Evolutionary conservation across 2,797 vertebrate species (phyloP).

Genomic region (Arnoldichthys spilopterus): DNA sequence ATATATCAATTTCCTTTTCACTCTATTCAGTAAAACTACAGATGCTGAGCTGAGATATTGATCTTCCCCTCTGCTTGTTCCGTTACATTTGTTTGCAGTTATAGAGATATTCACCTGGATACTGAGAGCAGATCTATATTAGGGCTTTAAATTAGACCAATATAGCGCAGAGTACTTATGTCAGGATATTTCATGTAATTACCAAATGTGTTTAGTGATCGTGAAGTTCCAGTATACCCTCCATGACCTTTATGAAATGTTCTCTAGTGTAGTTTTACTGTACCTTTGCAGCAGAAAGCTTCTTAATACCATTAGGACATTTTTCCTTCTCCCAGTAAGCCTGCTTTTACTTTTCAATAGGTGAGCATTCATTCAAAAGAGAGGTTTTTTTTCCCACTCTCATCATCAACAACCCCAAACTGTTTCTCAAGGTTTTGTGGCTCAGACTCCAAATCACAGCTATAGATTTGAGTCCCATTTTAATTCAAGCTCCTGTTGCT

Average conservation of each 20-base stretch:
- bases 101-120: conserved; percentile 38
- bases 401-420: conserved; percentile 5
- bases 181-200: conserved; percentile 36
- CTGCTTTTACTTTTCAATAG: neutral
- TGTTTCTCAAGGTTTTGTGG: conserved; percentile 38
- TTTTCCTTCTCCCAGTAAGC: conserved; percentile 19
- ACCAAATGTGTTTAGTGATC: neutral
- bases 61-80: conserved; percentile 1
- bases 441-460: conserved; percentile 5
- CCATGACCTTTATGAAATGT: conserved; percentile 41
- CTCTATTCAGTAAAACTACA: neutral
- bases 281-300: neutral
- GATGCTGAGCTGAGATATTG: neutral
- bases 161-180: conserved; percentile 17
- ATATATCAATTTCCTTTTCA: neutral
- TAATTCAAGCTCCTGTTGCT: conserved; percentile 5
- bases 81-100: neutral
- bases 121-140: conserved; percentile 23
- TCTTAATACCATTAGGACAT: neutral
- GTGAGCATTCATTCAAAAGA: conserved; percentile 14
- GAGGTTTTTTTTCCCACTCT: neutral
- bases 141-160: neutral
- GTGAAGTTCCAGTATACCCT: conserved; percentile 28
- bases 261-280: conserved; percentile 15
- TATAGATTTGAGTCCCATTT: conserved; percentile 33